Base-by-base conservation (phyloP, 1,140 invertebrate genomes). In the Oncopeltus fasciatus region DNA sequence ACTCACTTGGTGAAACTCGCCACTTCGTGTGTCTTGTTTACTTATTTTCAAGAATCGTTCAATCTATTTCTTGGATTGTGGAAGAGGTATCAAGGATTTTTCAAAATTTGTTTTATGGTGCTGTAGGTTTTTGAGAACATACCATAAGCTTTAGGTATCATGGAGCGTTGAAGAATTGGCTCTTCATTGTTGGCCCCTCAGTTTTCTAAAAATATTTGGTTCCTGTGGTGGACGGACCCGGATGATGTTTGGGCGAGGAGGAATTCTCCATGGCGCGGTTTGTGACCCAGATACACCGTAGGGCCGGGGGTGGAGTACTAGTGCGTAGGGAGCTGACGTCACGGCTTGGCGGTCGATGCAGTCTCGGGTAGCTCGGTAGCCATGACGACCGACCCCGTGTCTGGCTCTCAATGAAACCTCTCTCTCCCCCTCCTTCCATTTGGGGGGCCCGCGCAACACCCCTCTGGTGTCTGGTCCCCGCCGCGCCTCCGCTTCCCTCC, bases 391-490 rank as follows among this genome's bases (percentile, higher is more conserved):
- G 21, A 49, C 21, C 47, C 21, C 38, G n/a, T 24, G 47, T 49
- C 47, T 49, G 47, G 47, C 51, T 27, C 57, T 61, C 59, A 33
- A 47, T 33, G 27, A 56, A 33, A 27, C 28, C 58, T 64, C 47
- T 38, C 26, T 60, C 57, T 60, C 47, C 53, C 60, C 38, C 47
- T 65, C 63, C 56, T 57, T 29, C 26, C 28, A 14, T 24, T 57
- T 57, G 5, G 5, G 9, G 9, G 18, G 5, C 47, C 47, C 47
- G 5, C 47, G 18, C 21, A 20, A 20, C 47, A 20, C 47, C 18
- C 47, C 18, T n/a, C 47, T 18, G 16, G n/a, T n/a, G n/a, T n/a
- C n/a, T n/a, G n/a, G n/a, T n/a, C n/a, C 47, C 21, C 47, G 5
- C 18, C 47, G n/a, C 5, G n/a, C 5, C 47, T 49, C 16, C 8